Conservation (phyloP, 1,140 invertebrate species). For the Pseudomyrmex sp. region DNA sequence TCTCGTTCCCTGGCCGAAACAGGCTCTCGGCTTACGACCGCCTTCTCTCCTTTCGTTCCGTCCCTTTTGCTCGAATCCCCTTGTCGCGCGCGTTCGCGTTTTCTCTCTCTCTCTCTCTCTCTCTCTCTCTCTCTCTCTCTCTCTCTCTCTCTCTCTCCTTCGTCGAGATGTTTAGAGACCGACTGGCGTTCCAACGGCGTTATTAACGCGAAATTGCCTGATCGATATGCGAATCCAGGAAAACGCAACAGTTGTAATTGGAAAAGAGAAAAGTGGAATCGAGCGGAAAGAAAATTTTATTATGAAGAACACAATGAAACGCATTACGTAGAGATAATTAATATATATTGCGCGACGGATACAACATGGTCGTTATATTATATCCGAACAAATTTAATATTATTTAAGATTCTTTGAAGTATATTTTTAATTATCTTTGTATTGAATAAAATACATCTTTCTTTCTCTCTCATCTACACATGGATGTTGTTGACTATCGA, state of each 20-base stretch:
- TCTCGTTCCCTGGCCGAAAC: slow-evolving; percentile 52
- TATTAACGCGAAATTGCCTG: slow-evolving; percentile 40
- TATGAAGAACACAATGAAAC: not conserved
- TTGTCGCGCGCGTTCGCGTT: not conserved
- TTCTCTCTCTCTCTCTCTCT: slow-evolving; percentile 22
- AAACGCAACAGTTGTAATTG: slow-evolving; percentile 33
- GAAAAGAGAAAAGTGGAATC: not conserved
- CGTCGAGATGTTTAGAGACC: slow-evolving; percentile 1
- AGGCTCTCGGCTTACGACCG: slow-evolving; percentile 39
- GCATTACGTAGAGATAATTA: slow-evolving; percentile 4
- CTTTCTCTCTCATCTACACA: too few species aligned
- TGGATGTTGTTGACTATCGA: not conserved
- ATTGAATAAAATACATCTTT: too few species aligned
- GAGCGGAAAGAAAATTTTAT: not conserved
- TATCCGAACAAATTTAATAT: slow-evolving; percentile 14
- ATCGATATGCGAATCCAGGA: slow-evolving; percentile 27
- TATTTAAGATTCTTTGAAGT: slow-evolving; percentile 1
- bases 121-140: not conserved
- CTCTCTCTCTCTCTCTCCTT: not conserved
- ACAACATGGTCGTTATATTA: not conserved
- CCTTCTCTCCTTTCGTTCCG: slow-evolving; percentile 3
- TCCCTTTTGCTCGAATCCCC: not conserved
- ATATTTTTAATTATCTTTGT: too few species aligned
- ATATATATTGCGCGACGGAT: not conserved
- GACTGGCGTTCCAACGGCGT: slow-evolving; percentile 20